These are phyloP conservation scores for Isoperla grammatica DNA, from an alignment of 2,888 invertebrate genomes.

Conservation along the genomic window DNA sequence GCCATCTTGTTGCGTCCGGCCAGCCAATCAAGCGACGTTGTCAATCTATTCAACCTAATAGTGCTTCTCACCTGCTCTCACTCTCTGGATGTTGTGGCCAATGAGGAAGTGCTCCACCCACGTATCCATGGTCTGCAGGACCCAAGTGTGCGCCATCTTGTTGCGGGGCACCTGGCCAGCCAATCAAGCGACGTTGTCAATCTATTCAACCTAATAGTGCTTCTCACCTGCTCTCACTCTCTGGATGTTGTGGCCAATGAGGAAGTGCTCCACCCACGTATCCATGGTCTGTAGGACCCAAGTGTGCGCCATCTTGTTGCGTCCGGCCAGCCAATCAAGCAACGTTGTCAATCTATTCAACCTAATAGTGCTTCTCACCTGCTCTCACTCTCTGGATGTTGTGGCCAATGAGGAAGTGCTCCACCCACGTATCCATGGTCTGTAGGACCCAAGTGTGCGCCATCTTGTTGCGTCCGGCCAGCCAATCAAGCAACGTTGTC, in stretches of 20 bases:
- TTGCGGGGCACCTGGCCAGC: slow-evolving; percentile 82
- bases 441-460: slow-evolving; percentile 90
- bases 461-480: too few species aligned
- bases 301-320: slow-evolving; percentile 84
- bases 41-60: too few species aligned
- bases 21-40: slow-evolving; percentile 91
- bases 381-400: too few species aligned
- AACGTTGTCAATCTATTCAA: too few species aligned
- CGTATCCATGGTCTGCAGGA: slow-evolving; percentile 82
- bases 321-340: slow-evolving; percentile 82
- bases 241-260: too few species aligned
- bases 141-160: slow-evolving; percentile 86
- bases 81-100: too few species aligned
- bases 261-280: slow-evolving; percentile 84
- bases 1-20: slow-evolving; percentile 82
- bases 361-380: too few species aligned
- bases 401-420: slow-evolving; percentile 81
- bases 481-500: too few species aligned
- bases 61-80: too few species aligned
- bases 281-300: slow-evolving; percentile 92
- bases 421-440: slow-evolving; percentile 88
- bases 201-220: too few species aligned
- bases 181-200: slow-evolving; percentile 92
- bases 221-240: too few species aligned
- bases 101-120: slow-evolving; percentile 89